Base-by-base conservation (phyloP, 2,113 vertebrate species). In the Cebidichthys violaceus region DNA sequence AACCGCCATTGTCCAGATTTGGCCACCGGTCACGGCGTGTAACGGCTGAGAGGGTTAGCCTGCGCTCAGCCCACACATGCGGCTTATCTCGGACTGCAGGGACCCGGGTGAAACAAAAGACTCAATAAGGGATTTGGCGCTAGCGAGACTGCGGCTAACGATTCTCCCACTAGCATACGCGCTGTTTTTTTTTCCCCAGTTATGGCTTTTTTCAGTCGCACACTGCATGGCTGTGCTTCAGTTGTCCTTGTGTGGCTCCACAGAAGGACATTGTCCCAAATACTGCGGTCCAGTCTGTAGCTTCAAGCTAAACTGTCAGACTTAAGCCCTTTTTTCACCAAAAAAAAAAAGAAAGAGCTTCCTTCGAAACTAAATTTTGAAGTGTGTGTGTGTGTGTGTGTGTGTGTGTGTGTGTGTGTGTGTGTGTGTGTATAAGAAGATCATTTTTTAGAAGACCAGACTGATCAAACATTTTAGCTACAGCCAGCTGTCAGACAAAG, bases 31-130 rank as follows among this genome's bases (percentile, higher is more conserved):
- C 62, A 1, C 24, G 9, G 83, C 72, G 37, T 83, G 82, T 74
- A 84, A 81, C 33, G 84, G 78, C 77, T 78, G 81, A 90, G 82
- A 67, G 86, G 78, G 82, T 85, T 86, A 81, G 70, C 57, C 81
- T 47, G 78, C 0, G 70, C 79, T 86, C 57, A 81, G 77, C 89
- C 88, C 84, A 78, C 81, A 69, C 87, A 66, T 75, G 45, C 59
- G 73, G 84, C 91, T 92, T 91, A 91, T 89, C 90, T 88, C 13
- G 15, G 76, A 27, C 87, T 71, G 87, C 91, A 92, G 89, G 62
- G 85, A 72, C 69, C 69, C 3, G 4, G 68, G 69, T 57, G 41
- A 90, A 82, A 91, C 88, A 91, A 90, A 89, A 77, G 70, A 72
- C 75, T 82, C 83, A 88, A 92, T 73, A 24, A 73, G 41, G 84